Percentiles rank a stretch among this genome's conserved stretches.
These are phyloP conservation scores for Pygocentrus nattereri DNA, from an alignment of 2,797 vertebrate genomes.

Conservation along the genomic window DNA sequence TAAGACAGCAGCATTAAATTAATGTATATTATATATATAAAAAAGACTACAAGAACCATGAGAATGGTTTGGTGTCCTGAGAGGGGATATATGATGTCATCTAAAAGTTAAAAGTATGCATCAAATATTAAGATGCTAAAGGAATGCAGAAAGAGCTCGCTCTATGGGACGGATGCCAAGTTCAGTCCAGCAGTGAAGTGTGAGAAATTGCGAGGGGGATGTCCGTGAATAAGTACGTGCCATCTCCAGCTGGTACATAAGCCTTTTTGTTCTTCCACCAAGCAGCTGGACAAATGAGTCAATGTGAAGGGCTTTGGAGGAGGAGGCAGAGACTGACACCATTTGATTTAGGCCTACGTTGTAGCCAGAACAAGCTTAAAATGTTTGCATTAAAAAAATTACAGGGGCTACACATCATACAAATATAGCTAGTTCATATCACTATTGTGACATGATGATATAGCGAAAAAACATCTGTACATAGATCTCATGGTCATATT, in stretches of 20 bases:
- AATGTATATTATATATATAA: too few relatives aligned
- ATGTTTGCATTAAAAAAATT: background rate
- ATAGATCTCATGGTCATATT: background rate
- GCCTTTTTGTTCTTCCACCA: constrained; percentile 62
- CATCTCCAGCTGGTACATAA: constrained; percentile 68
- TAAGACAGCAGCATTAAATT: background rate
- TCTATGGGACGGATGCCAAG: constrained; percentile 24
- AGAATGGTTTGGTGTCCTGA: background rate
- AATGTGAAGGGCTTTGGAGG: constrained; percentile 49
- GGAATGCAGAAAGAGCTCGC: constrained; percentile 17
- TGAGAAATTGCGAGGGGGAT: constrained; percentile 22
- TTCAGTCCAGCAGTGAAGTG: background rate
- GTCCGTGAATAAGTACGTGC: constrained; percentile 45
- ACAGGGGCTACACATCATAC: background rate
- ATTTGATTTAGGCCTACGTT: constrained; percentile 5
- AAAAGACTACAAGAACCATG: background rate
- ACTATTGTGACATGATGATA: too few relatives aligned
- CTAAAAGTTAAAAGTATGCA: background rate
- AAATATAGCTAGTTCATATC: background rate
- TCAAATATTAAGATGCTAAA: constrained; percentile 2
- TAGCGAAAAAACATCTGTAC: background rate
- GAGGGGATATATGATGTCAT: background rate
- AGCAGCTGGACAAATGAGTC: constrained; percentile 72
- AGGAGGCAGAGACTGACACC: constrained; percentile 26
- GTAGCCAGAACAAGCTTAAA: background rate